phyloP scores from a whole-genome alignment of 1,140 invertebrate genomes.

The Drosophila bocki region DNA sequence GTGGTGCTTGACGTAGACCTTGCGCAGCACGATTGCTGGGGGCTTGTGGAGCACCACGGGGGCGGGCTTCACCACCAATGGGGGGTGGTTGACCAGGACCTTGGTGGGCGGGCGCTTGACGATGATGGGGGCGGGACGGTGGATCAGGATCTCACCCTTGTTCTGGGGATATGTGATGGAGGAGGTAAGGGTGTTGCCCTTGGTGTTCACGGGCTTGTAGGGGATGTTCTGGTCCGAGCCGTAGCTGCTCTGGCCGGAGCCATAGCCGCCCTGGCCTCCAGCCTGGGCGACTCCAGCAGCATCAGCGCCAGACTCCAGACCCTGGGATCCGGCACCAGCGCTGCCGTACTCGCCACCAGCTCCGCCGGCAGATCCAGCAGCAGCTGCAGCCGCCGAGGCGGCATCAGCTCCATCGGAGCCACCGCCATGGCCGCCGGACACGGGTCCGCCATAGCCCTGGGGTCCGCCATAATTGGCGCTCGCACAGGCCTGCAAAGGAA shows the following conservation, averaged over 20 bases:
- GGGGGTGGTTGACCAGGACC: constrained; percentile 82
- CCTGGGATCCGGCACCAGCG: constrained; percentile 38
- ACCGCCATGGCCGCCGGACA: constrained; percentile 40
- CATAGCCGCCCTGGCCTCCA: constrained; percentile 62
- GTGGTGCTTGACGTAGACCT: constrained; percentile 82
- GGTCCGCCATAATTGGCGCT: constrained; percentile 59
- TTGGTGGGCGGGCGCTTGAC: constrained; percentile 82
- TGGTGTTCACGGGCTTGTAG: constrained; percentile 77
- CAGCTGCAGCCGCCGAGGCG: constrained; percentile 47
- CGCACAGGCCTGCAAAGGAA: constrained; percentile 65
- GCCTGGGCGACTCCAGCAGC: constrained; percentile 62
- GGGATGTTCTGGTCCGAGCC: constrained; percentile 75
- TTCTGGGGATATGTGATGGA: constrained; percentile 82
- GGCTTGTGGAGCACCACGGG: constrained; percentile 84
- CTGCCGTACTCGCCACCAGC: constrained; percentile 45
- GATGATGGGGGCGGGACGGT: constrained; percentile 83
- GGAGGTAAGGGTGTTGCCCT: constrained; percentile 78
- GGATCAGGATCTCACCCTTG: constrained; percentile 83
- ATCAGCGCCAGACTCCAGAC: constrained; percentile 44
- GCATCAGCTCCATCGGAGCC: constrained; percentile 48
- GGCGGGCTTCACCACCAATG: constrained; percentile 82
- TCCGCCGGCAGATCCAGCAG: constrained; percentile 51
- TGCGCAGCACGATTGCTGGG: constrained; percentile 83
- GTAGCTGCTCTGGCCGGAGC: constrained; percentile 68
- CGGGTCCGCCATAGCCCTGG: constrained; percentile 58